Conservation (phyloP, 53 echinoderm and acorn worm species). For the Arbacia lixula region DNA sequence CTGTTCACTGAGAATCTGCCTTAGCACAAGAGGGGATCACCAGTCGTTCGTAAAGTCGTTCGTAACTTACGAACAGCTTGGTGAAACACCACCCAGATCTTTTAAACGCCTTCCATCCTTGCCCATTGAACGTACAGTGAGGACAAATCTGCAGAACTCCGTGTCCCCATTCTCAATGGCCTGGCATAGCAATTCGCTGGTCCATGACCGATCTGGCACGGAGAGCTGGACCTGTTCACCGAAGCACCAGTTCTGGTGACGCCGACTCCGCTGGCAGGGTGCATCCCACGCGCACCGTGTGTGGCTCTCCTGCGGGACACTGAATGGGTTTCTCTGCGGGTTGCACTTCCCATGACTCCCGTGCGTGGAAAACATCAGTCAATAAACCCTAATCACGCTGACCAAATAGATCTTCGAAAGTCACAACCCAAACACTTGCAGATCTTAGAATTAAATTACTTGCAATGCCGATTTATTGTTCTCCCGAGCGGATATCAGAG, state of each 20-base stretch:
- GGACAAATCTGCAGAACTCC: constrained; percentile 33
- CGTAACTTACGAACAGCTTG: no score
- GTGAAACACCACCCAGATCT: no score
- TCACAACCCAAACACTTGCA: no score
- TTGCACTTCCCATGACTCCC: neutral
- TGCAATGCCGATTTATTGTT: no score
- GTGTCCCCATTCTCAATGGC: constrained; percentile 21
- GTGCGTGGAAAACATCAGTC: no score
- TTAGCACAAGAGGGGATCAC: no score
- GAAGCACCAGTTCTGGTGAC: neutral
- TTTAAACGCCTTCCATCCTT: no score
- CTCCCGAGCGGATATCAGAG: no score
- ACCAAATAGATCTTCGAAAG: no score
- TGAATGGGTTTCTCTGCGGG: neutral
- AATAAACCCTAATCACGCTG: no score
- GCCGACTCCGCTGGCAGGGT: neutral
- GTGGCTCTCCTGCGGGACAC: neutral
- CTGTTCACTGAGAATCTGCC: no score
- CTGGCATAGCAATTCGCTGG: constrained; percentile 17
- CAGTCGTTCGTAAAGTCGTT: neutral
- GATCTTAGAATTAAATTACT: no score
- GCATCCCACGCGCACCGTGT: neutral
- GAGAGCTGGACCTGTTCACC: neutral
- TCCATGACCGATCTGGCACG: neutral
- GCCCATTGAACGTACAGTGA: constrained; percentile 31